These are phyloP conservation scores for Hydropsyche betteni DNA, from an alignment of 2,888 invertebrate species.

Conservation along the genomic window DNA sequence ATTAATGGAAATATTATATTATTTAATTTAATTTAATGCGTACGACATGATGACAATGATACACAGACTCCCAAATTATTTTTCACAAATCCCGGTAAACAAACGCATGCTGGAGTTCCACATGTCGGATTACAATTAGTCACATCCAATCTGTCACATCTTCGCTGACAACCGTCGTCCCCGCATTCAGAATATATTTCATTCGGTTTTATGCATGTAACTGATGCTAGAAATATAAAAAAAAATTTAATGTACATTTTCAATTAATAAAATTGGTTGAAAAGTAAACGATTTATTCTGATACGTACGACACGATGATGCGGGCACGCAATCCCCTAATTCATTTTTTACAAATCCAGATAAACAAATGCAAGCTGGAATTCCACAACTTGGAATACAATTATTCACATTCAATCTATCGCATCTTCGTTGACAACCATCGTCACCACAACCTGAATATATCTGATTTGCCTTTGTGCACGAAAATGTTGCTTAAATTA, in stretches of 20 bases:
- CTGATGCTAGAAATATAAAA: too few species aligned
- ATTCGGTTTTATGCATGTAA: not conserved
- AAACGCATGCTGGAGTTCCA: constrained; percentile 34
- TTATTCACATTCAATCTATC: not conserved
- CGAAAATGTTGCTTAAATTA: too few species aligned
- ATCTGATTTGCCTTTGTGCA: not conserved
- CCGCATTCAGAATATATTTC: constrained; percentile 40
- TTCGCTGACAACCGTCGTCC: constrained; percentile 35
- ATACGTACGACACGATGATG: not conserved
- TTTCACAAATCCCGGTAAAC: constrained; percentile 32
- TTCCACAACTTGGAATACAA: not conserved
- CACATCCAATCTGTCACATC: constrained; percentile 19
- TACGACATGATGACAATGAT: too few species aligned
- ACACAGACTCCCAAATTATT: too few species aligned
- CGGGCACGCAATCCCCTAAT: not conserved
- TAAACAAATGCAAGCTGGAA: not conserved
- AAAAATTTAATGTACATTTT: too few species aligned
- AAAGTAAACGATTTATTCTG: too few species aligned
- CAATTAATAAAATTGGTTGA: too few species aligned
- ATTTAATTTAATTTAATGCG: too few species aligned
- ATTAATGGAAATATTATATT: too few species aligned
- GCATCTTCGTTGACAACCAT: constrained; percentile 11
- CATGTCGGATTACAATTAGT: not conserved
- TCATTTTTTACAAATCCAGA: not conserved
- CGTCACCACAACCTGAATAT: constrained; percentile 37